A percentile compares a stretch with the other conserved stretches of the same genome.
Evolutionary conservation across 2,888 invertebrate species (phyloP).

Genomic region (Exocentrus adspersus): DNA sequence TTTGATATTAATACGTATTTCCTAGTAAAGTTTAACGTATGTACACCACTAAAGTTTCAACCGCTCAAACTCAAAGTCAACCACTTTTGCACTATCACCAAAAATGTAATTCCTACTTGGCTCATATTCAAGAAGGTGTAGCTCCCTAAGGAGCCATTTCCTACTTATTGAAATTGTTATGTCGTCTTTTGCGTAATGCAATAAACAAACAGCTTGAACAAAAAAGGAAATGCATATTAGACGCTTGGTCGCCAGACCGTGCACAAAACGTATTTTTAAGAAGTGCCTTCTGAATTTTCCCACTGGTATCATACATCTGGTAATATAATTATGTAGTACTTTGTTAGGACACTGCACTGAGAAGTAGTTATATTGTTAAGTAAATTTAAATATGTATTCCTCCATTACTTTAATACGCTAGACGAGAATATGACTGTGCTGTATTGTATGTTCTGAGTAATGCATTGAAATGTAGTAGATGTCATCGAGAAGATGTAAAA

Average conservation of each 20-base stretch:
- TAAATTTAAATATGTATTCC: slow-evolving; percentile 3
- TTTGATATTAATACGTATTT: too few relatives aligned
- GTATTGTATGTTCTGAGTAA: not conserved
- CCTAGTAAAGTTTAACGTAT: too few relatives aligned
- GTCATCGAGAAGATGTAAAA: too few relatives aligned
- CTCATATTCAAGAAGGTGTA: too few relatives aligned
- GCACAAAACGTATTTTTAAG: not conserved
- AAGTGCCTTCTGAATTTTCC: slow-evolving; percentile 14
- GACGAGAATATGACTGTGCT: not conserved
- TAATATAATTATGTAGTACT: slow-evolving; percentile 11
- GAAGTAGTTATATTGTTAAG: not conserved
- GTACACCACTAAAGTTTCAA: too few relatives aligned
- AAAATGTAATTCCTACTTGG: too few relatives aligned
- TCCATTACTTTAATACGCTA: not conserved
- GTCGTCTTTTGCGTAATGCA: too few relatives aligned
- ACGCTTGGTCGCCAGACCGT: slow-evolving; percentile 14
- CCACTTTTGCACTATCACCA: too few relatives aligned
- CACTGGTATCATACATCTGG: slow-evolving; percentile 12
- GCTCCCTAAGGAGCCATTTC: too few relatives aligned
- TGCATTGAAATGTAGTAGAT: not conserved
- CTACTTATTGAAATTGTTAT: too few relatives aligned
- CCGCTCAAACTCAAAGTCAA: too few relatives aligned
- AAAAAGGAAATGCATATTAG: slow-evolving; percentile 22
- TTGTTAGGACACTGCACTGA: slow-evolving; percentile 4
- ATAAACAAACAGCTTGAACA: slow-evolving; percentile 8